These are phyloP conservation scores for Drosophila guanche DNA, from an alignment of 1,140 invertebrate genomes.

Conservation along the genomic window DNA sequence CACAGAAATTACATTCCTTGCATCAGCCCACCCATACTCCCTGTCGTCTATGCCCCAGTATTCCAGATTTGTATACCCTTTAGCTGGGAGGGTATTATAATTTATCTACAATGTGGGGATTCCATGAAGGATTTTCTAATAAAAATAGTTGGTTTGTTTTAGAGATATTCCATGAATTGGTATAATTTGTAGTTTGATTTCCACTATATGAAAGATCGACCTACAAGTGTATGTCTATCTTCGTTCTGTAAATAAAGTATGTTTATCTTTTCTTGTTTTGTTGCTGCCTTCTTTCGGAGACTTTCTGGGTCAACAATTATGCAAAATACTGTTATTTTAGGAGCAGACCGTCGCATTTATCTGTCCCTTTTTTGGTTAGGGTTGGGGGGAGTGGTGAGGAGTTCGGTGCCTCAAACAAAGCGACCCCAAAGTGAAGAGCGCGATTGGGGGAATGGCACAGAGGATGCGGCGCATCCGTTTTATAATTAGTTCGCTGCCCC, in stretches of 20 bases:
- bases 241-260: background rate
- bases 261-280: slow-evolving; percentile 24
- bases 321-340: slow-evolving; percentile 80
- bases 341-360: slow-evolving; percentile 74
- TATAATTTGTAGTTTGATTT: too few relatives aligned
- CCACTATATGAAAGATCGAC: too few relatives aligned
- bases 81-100: too few relatives aligned
- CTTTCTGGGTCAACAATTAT: slow-evolving; percentile 82
- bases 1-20: slow-evolving; percentile 69
- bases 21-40: background rate
- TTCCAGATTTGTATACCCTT: too few relatives aligned
- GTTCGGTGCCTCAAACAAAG: slow-evolving; percentile 48
- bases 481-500: slow-evolving; percentile 71
- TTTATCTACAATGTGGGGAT: too few relatives aligned
- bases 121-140: too few relatives aligned
- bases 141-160: too few relatives aligned
- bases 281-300: slow-evolving; percentile 58
- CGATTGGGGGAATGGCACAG: background rate
- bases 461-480: slow-evolving; percentile 67
- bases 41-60: too few relatives aligned
- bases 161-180: too few relatives aligned
- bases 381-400: slow-evolving; percentile 10
- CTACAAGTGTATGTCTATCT: slow-evolving; percentile 8
- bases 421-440: slow-evolving; percentile 15
- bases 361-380: slow-evolving; percentile 64